A percentile compares a stretch with the other conserved stretches of the same genome.
Evolutionary conservation across 2,113 vertebrate genomes (phyloP).

Genomic region (Pseudorhombus dupliciocellatus): DNA sequence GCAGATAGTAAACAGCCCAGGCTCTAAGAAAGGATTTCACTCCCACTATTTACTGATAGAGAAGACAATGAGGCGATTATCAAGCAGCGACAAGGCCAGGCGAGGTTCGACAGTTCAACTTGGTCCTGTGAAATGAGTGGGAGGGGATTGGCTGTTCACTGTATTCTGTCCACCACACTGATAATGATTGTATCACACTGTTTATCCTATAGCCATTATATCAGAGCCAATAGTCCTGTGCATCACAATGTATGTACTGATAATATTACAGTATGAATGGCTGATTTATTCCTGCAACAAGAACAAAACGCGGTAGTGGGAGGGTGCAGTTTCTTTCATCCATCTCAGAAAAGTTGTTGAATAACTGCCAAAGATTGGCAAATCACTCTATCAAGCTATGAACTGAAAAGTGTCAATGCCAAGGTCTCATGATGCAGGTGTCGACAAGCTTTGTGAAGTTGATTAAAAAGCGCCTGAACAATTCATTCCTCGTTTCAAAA

Average conservation of each 20-base stretch:
- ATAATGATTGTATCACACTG: not conserved
- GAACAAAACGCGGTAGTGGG: constrained; percentile 4
- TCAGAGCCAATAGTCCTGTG: not conserved
- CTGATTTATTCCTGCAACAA: constrained; percentile 38
- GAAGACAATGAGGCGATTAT: constrained; percentile 38
- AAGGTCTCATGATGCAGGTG: not conserved
- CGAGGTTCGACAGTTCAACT: constrained; percentile 29
- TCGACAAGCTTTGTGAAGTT: not conserved
- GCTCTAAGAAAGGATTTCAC: constrained; percentile 11
- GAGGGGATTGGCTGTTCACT: not conserved
- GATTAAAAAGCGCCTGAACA: constrained; percentile 8
- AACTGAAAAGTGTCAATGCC: not conserved
- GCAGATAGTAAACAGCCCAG: not conserved
- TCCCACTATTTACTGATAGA: constrained; percentile 23
- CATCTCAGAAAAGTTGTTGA: constrained; percentile 2
- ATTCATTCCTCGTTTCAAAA: not conserved
- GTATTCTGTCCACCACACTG: constrained; percentile 6
- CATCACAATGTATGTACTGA: constrained; percentile 31
- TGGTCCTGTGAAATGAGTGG: not conserved
- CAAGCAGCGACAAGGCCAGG: constrained; percentile 20
- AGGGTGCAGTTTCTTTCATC: not conserved
- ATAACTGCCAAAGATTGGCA: not conserved
- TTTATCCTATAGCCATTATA: constrained; percentile 29
- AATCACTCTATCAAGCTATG: not conserved
- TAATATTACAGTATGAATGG: constrained; percentile 37